Conservation (phyloP, 2,113 vertebrate species). For the Lipophrys pholis region DNA sequence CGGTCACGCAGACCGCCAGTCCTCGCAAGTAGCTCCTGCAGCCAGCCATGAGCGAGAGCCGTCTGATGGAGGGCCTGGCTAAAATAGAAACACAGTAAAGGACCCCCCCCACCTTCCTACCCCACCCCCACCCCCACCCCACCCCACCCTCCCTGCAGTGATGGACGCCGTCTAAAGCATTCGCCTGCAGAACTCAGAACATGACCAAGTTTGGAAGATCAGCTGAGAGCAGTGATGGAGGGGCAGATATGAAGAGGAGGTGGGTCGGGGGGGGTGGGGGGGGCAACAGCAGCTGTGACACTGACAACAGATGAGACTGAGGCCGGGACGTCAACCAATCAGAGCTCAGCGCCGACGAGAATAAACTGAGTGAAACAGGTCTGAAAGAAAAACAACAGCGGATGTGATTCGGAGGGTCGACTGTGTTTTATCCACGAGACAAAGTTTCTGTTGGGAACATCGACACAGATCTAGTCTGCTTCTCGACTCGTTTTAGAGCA, state of each 20-base stretch:
- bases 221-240: slow-evolving; percentile 26
- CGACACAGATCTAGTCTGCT: no score
- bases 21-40: slow-evolving; percentile 76
- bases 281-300: neutral
- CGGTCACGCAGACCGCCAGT: slow-evolving; percentile 75
- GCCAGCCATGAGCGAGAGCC: slow-evolving; percentile 67
- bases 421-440: no score
- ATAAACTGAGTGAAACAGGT: no score
- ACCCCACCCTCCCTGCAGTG: no score
- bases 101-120: slow-evolving; percentile 1
- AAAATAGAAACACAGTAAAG: slow-evolving; percentile 57
- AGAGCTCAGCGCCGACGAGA: no score
- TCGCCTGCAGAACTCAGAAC: slow-evolving; percentile 71
- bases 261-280: neutral
- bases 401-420: no score
- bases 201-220: slow-evolving; percentile 82
- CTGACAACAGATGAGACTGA: no score
- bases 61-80: slow-evolving; percentile 41
- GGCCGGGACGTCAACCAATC: no score
- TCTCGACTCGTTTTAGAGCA: no score
- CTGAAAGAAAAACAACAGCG: no score
- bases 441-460: no score
- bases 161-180: slow-evolving; percentile 73
- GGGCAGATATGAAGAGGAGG: neutral
- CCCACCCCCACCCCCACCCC: no score